A percentile compares a stretch with the other conserved stretches of the same genome.
Conservation (phyloP, 2,113 vertebrate genomes). For the Pandion haliaetus region DNA sequence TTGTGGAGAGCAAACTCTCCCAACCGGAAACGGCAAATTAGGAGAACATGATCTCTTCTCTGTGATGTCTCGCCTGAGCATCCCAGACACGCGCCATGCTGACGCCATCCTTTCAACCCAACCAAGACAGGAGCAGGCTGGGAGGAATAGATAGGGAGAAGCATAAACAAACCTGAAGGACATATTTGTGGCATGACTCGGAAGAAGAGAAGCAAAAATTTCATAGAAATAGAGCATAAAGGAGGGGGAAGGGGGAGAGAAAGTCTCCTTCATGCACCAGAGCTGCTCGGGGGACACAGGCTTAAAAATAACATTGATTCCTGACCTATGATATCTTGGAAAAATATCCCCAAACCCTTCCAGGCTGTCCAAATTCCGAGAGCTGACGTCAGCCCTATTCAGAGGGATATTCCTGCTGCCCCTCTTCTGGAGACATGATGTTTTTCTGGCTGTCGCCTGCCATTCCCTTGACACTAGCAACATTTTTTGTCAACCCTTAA, state of each 20-base stretch:
- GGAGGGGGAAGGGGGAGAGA: background rate
- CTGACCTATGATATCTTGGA: conserved; percentile 67
- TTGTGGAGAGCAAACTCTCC: background rate
- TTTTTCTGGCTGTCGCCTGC: conserved; percentile 59
- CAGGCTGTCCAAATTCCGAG: conserved; percentile 47
- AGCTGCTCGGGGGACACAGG: conserved; percentile 19
- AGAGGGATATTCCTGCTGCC: conserved; percentile 66
- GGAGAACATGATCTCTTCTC: background rate
- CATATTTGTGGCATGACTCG: conserved; percentile 35
- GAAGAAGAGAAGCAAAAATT: conserved; percentile 49
- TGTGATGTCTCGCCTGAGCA: conserved; percentile 25
- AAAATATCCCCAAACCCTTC: conserved; percentile 58
- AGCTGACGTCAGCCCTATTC: conserved; percentile 54
- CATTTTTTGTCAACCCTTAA: conserved; percentile 58
- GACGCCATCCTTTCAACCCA: conserved; percentile 22
- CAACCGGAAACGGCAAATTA: conserved; percentile 13
- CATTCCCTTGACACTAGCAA: conserved; percentile 58
- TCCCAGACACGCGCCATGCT: conserved; percentile 18
- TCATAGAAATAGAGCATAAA: background rate
- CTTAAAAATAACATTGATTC: conserved; percentile 65
- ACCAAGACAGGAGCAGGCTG: background rate
- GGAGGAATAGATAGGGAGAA: conserved; percentile 30
- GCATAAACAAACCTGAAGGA: conserved; percentile 45
- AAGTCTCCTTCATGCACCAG: conserved; percentile 7
- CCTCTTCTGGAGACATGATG: conserved; percentile 61